phyloP scores from a whole-genome alignment of 1,140 invertebrate species.

The Ridgeia piscesae region DNA sequence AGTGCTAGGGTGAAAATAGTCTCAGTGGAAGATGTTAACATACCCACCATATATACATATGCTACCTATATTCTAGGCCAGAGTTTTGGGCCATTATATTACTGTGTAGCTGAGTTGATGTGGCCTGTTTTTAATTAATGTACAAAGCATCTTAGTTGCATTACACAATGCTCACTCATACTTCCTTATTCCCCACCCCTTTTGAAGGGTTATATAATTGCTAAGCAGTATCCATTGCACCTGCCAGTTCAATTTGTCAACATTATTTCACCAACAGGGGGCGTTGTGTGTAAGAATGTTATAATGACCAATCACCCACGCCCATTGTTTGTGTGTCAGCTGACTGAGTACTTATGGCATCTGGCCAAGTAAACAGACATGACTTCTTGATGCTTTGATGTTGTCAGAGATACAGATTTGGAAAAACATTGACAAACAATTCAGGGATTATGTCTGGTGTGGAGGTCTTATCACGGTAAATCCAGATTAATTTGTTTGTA shows the following conservation, averaged over 20 bases:
- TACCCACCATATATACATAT: too few species aligned
- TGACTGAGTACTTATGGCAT: neutral
- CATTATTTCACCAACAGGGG: neutral
- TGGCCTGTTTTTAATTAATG: neutral
- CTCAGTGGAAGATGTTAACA: too few species aligned
- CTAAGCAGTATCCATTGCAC: neutral
- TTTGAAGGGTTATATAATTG: neutral
- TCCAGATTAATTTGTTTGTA: conserved; percentile 6
- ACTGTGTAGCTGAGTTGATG: too few species aligned
- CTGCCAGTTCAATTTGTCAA: neutral
- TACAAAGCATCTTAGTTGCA: neutral
- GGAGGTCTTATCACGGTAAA: neutral
- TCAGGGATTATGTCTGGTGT: neutral
- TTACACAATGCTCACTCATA: neutral
- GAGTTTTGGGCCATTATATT: too few species aligned
- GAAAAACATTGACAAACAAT: neutral
- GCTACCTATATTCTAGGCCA: too few species aligned
- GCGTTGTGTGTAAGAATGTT: neutral
- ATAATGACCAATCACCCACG: neutral
- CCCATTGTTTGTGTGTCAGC: neutral
- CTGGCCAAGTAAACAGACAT: neutral
- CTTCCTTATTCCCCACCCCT: neutral
- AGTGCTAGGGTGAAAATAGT: too few species aligned
- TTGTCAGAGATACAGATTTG: neutral
- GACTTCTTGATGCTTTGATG: neutral